These are phyloP conservation scores for Alces alces DNA, from an alignment of 2,113 vertebrate species.

Conservation along the genomic window DNA sequence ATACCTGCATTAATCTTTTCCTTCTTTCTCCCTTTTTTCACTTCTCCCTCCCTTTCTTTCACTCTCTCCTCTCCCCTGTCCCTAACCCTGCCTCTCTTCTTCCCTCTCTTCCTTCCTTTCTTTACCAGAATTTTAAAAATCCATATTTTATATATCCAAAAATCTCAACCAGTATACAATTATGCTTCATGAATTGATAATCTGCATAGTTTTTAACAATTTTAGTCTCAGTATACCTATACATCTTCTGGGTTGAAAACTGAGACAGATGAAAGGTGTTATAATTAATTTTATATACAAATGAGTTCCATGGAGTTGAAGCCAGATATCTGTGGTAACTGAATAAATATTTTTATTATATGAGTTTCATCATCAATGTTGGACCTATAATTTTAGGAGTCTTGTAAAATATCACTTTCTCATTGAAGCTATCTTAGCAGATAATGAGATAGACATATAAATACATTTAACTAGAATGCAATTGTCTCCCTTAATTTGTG, in stretches of 20 bases:
- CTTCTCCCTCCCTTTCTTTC: accelerated
- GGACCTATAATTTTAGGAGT: background rate
- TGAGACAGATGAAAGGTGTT: background rate
- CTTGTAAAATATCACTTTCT: background rate
- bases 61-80: accelerated
- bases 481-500: background rate
- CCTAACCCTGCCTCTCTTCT: too few species aligned
- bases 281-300: background rate
- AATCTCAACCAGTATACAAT: background rate
- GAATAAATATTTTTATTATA: background rate
- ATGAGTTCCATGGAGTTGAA: background rate
- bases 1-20: conserved; percentile 20
- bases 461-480: background rate
- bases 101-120: background rate
- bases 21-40: too few species aligned
- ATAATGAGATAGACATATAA: background rate
- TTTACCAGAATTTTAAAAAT: background rate
- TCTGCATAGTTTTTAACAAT: background rate
- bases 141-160: background rate
- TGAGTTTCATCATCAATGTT: background rate
- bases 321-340: background rate
- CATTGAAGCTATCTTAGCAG: background rate
- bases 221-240: background rate
- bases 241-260: background rate
- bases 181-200: background rate